These are phyloP conservation scores for Melanocharis versteri DNA, from an alignment of 2,113 vertebrate species.

Conservation along the genomic window DNA sequence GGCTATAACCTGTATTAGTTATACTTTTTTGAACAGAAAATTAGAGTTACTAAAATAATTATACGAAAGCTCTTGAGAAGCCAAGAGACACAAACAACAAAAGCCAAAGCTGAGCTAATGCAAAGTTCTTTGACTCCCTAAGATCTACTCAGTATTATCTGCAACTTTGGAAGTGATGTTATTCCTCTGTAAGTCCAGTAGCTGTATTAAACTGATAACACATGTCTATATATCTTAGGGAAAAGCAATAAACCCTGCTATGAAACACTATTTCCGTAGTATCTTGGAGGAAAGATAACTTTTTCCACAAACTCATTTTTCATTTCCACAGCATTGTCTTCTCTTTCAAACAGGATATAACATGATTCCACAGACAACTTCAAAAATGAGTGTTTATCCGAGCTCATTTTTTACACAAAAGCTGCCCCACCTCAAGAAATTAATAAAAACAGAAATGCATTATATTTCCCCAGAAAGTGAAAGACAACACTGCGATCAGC, in stretches of 20 bases:
- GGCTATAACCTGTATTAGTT: slow-evolving; percentile 9
- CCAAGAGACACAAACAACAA: slow-evolving; percentile 7
- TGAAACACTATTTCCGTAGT: slow-evolving; percentile 68
- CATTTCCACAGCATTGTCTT: slow-evolving; percentile 76
- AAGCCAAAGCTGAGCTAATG: neutral
- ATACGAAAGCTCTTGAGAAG: slow-evolving; percentile 7
- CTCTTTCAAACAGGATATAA: slow-evolving; percentile 72
- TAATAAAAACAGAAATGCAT: slow-evolving; percentile 54
- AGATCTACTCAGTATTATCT: slow-evolving; percentile 45
- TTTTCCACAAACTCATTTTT: slow-evolving; percentile 74
- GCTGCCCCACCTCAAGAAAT: slow-evolving; percentile 34
- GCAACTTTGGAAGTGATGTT: slow-evolving; percentile 51
- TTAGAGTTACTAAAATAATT: slow-evolving; percentile 57
- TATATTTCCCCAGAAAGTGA: neutral
- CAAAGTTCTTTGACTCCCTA: neutral
- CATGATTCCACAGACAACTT: slow-evolving; percentile 62
- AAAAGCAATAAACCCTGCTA: slow-evolving; percentile 67
- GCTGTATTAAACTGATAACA: slow-evolving; percentile 77
- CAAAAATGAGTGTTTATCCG: slow-evolving; percentile 57
- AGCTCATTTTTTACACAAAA: slow-evolving; percentile 48
- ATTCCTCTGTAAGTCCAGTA: slow-evolving; percentile 58
- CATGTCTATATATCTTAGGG: slow-evolving; percentile 69
- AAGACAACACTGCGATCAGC: neutral
- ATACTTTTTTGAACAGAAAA: slow-evolving; percentile 48
- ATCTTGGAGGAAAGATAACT: slow-evolving; percentile 71